phyloP scores from a whole-genome alignment of 2,888 invertebrate species.

The Agonum fuliginosum region DNA sequence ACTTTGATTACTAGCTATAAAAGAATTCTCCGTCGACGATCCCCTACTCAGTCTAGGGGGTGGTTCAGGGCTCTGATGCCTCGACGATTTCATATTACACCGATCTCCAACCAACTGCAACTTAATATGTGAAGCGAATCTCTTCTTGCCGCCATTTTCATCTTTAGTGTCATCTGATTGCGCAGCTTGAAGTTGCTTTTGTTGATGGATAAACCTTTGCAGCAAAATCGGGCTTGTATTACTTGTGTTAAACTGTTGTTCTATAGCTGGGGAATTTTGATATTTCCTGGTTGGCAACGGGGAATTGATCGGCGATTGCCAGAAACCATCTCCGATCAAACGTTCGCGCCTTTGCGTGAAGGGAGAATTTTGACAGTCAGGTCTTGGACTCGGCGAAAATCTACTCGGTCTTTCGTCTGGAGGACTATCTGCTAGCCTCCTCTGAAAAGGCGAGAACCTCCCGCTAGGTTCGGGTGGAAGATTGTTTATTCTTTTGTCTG shows the following conservation, averaged over 20 bases:
- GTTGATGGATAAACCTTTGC: conserved; percentile 86
- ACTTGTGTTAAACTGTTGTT: conserved; percentile 70
- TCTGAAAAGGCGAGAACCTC: conserved; percentile 68
- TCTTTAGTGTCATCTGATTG: conserved; percentile 57
- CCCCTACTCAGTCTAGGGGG: conserved; percentile 74
- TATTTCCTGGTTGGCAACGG: conserved; percentile 71
- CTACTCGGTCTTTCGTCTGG: conserved; percentile 53
- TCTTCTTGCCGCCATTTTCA: conserved; percentile 77
- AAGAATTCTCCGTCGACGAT: conserved; percentile 60
- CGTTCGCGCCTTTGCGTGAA: conserved; percentile 65
- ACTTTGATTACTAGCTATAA: conserved; percentile 69
- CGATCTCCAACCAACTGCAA: conserved; percentile 80
- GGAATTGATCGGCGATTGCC: conserved; percentile 70
- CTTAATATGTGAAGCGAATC: conserved; percentile 89
- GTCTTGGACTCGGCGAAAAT: conserved; percentile 62
- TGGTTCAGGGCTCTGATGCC: conserved; percentile 78
- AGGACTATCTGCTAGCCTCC: conserved; percentile 57
- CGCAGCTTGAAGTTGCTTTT: conserved; percentile 77
- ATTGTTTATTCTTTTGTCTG: conserved; percentile 61
- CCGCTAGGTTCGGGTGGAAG: conserved; percentile 63
- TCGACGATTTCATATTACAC: conserved; percentile 69
- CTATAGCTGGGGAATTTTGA: conserved; percentile 60
- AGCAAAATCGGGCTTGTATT: conserved; percentile 87
- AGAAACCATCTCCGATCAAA: conserved; percentile 66
- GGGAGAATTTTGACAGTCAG: conserved; percentile 61